phyloP scores from a whole-genome alignment of 2,797 vertebrate genomes.

The Tachyglossus aculeatus region DNA sequence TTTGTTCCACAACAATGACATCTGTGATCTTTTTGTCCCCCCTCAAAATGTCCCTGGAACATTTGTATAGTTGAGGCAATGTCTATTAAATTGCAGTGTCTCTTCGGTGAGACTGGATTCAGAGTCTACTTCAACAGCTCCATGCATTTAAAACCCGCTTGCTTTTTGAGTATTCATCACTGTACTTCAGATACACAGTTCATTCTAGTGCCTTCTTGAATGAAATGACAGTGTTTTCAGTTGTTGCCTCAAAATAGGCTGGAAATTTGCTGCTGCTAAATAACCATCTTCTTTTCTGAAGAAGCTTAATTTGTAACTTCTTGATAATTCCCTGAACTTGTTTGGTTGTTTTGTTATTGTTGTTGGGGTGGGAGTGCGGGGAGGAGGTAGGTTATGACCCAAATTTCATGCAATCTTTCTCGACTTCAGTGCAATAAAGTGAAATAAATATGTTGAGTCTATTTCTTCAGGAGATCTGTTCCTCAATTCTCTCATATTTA shows the following conservation, averaged over 20 bases:
- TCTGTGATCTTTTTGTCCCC: slow-evolving; percentile 10
- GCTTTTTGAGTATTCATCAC: not conserved
- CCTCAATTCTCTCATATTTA: slow-evolving; percentile 35
- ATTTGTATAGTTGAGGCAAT: slow-evolving; percentile 28
- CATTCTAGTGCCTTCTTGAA: not conserved
- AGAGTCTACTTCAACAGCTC: fast-evolving
- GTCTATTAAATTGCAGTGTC: slow-evolving; percentile 8
- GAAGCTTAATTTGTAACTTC: not conserved
- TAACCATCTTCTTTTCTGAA: not conserved
- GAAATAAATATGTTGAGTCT: not conserved
- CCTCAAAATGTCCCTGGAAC: not conserved
- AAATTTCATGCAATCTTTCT: not conserved
- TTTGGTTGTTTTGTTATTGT: not conserved
- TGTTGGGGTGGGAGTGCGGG: too few relatives aligned
- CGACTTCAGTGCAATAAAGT: not conserved
- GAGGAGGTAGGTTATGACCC: too few relatives aligned
- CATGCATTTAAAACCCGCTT: not conserved
- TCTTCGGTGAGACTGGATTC: not conserved
- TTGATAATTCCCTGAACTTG: not conserved
- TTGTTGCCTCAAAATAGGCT: not conserved
- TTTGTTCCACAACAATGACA: slow-evolving; percentile 41
- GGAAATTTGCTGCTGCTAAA: not conserved
- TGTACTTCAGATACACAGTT: not conserved
- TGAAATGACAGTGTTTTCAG: slow-evolving; percentile 9
- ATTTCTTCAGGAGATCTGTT: slow-evolving; percentile 19